phyloP scores from a whole-genome alignment of 2,888 invertebrate species.

The Caenorhabditis becei region DNA sequence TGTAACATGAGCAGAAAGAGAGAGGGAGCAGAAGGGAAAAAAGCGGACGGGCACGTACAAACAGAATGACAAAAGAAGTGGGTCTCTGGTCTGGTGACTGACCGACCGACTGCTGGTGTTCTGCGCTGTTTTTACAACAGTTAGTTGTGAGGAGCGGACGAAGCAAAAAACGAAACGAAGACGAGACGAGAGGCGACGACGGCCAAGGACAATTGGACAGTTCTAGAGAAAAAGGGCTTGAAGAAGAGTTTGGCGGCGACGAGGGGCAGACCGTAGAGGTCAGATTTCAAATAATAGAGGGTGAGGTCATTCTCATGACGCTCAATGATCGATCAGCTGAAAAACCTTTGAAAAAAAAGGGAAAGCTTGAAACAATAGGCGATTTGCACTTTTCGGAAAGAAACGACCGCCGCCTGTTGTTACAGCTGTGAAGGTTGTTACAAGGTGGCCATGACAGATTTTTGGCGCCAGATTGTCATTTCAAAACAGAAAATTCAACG shows the following conservation, averaged over 20 bases:
- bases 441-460: too few relatives aligned
- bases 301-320: slow-evolving; percentile 22
- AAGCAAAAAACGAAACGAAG: slow-evolving; percentile 24
- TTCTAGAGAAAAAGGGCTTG: slow-evolving; percentile 16
- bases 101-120: slow-evolving; percentile 15
- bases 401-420: too few relatives aligned
- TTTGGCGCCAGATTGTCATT: too few relatives aligned
- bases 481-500: too few relatives aligned
- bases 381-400: too few relatives aligned
- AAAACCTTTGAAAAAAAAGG: neutral
- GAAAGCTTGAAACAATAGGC: slow-evolving; percentile 1
- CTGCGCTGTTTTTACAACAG: slow-evolving; percentile 26
- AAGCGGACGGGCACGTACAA: slow-evolving; percentile 4
- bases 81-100: slow-evolving; percentile 12
- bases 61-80: slow-evolving; percentile 21
- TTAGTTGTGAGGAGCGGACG: slow-evolving; percentile 15
- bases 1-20: neutral
- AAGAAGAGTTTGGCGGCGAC: slow-evolving; percentile 13
- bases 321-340: slow-evolving; percentile 20
- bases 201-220: slow-evolving; percentile 35
- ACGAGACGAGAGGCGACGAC: neutral
- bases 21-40: neutral
- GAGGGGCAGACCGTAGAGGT: slow-evolving; percentile 13
- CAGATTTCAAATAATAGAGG: slow-evolving; percentile 40
- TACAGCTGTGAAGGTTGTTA: too few relatives aligned